Evolutionary conservation across 2,888 invertebrate species (phyloP), one percentile per base, ranked within the genome.

Genomic region (Lasioglossum villosulum): DNA sequence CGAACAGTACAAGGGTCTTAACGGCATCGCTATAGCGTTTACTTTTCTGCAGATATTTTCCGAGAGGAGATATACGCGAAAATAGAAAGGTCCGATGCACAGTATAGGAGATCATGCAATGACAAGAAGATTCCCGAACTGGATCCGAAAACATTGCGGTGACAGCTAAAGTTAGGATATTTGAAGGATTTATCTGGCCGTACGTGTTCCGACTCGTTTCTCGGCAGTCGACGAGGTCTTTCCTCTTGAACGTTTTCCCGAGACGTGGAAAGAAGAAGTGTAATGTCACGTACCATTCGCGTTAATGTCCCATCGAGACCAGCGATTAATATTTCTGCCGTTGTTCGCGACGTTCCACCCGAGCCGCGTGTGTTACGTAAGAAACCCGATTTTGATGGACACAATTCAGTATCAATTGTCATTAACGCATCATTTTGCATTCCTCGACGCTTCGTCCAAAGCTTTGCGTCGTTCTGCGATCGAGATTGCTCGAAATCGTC

Each of bases 131-230:
- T 59, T 34, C 48, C 0, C 34, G 27, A 72, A 66, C 30, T 45
- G 12, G 30, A 63, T 39, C 63, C 27, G 63, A 72, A 66, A 45
- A 71, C 42, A 37, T 66, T 48, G 48, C 63, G 63, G 37, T n/a
- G 63, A 34, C 45, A 34, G 19, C 63, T 4, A 34, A 52, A 72
- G n/a, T 52, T 52, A 30, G 34, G 56, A 75, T 59, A 71, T 83
- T 84, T 66, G 48, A 48, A 78, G 45, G 75, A 78, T 78, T 86
- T 86, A 80, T 86, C 84, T 80, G n/a, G 8, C 6, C 66, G 84
- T 80, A 80, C 86, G 84, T 84, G 86, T 86, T 39, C 71, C 80
- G 34, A 63, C 63, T 42, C 77, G 77, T 66, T 80, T 72, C 59
- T 72, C 42, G 39, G 23, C 63, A 23, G 80, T 75, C 68, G 86